These are phyloP conservation scores for Ceriagrion tenellum DNA, from an alignment of 2,888 invertebrate species.

Conservation along the genomic window DNA sequence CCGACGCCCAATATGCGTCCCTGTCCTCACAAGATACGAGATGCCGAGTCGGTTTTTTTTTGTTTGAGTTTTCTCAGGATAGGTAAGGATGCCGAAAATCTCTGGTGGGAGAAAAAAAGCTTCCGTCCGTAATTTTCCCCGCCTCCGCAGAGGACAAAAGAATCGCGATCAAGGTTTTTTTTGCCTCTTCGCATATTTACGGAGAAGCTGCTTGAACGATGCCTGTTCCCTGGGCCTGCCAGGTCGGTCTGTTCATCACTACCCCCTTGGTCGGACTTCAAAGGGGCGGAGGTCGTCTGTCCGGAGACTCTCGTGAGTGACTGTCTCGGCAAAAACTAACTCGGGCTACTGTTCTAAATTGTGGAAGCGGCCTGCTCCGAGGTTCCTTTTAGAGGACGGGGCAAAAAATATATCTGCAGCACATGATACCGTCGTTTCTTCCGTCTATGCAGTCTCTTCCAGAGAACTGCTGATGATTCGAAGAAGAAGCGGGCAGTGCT, in stretches of 20 bases:
- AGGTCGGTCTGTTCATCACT: not conserved
- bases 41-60: not conserved
- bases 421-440: not conserved
- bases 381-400: not conserved
- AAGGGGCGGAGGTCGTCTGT: not conserved
- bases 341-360: not conserved
- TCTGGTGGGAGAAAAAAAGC: not conserved
- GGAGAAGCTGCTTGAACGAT: not conserved
- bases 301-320: not conserved
- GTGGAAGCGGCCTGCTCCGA: not conserved
- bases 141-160: conserved; percentile 22
- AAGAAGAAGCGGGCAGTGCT: too few relatives aligned
- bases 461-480: too few relatives aligned
- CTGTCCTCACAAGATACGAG: not conserved
- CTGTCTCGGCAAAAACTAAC: not conserved
- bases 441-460: not conserved
- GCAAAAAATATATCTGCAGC: not conserved
- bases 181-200: not conserved
- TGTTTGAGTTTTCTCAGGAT: not conserved
- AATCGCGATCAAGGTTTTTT: not conserved
- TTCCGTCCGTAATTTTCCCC: not conserved
- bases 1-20: not conserved
- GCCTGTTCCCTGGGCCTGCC: not conserved
- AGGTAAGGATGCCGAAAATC: not conserved
- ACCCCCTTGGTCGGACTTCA: not conserved